These are phyloP conservation scores for human (Homo sapiens) DNA, from an alignment of 2,113 vertebrate genomes.

Conservation along the genomic window DNA sequence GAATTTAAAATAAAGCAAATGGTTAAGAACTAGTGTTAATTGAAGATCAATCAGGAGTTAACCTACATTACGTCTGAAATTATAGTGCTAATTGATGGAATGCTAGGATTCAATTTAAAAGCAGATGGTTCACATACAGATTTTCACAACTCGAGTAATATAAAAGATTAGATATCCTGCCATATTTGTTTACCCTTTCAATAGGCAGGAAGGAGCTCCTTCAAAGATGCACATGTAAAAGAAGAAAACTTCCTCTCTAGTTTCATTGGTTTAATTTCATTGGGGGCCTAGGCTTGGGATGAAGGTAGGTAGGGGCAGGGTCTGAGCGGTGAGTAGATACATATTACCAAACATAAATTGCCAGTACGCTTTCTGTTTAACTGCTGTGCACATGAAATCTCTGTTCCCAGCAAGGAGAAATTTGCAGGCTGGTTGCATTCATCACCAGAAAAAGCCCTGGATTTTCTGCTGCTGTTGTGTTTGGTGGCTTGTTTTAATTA, in stretches of 20 bases:
- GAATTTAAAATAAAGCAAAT: constrained; percentile 65
- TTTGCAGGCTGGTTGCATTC: constrained; percentile 63
- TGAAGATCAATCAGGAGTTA: constrained; percentile 73
- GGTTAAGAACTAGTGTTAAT: constrained; percentile 65
- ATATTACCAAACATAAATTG: constrained; percentile 3
- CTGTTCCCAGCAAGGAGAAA: constrained; percentile 58
- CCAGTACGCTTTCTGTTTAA: constrained; percentile 23
- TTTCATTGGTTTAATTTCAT: not conserved
- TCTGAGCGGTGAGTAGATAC: not conserved
- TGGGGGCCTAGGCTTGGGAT: not conserved
- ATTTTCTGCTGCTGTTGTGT: constrained; percentile 55
- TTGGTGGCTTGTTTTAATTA: constrained; percentile 74
- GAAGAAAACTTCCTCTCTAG: not conserved
- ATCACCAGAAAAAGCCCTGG: constrained; percentile 61
- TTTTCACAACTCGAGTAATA: constrained; percentile 51
- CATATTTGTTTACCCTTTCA: constrained; percentile 52
- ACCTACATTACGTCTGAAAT: constrained; percentile 66
- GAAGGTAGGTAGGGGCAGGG: not conserved
- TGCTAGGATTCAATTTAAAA: constrained; percentile 61
- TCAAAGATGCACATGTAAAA: not conserved
- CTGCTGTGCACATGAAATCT: constrained; percentile 31
- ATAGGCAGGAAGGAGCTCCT: not conserved
- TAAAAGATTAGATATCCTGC: not conserved
- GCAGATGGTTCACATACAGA: constrained; percentile 58
- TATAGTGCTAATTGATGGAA: constrained; percentile 71